Conservation (phyloP, 2,888 invertebrate genomes). For the Habroteleia sp. region DNA sequence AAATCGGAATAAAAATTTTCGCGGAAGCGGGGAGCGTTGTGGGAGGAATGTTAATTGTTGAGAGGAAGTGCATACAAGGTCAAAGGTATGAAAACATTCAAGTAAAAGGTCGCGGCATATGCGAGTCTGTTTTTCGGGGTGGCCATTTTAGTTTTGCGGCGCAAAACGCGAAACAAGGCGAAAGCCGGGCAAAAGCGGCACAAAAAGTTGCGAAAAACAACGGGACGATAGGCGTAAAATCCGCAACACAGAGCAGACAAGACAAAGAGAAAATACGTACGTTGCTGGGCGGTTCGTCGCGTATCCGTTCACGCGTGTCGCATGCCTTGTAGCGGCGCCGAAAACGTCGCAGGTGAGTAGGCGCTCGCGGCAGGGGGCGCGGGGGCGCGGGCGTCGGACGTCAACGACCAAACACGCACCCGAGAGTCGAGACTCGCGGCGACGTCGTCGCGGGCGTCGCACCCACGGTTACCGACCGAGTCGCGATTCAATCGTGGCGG, state of each 20-base stretch:
- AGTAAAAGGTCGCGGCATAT: constrained; percentile 4
- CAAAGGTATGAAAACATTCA: constrained; percentile 6
- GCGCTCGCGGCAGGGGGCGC: constrained; percentile 4
- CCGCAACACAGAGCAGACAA: no score
- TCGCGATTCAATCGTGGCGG: no score
- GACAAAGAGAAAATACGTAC: constrained; percentile 25
- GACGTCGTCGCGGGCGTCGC: constrained; percentile 24
- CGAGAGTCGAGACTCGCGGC: background rate
- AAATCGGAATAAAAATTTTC: no score
- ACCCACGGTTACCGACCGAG: constrained; percentile 8
- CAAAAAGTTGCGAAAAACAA: background rate
- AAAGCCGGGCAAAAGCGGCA: background rate
- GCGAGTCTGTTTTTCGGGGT: constrained; percentile 27
- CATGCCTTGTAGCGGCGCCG: constrained; percentile 42
- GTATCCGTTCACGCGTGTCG: constrained; percentile 42
- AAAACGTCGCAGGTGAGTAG: constrained; percentile 35
- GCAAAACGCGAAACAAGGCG: background rate
- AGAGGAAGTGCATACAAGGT: background rate
- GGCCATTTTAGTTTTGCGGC: constrained; percentile 35
- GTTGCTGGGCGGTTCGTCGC: constrained; percentile 22
- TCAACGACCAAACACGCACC: constrained; percentile 27
- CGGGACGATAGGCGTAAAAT: no score
- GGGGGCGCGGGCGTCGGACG: constrained; percentile 15
- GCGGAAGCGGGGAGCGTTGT: no score
- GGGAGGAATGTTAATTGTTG: background rate